Conservation (phyloP, 2,888 invertebrate species). For the Ophioninae sp. region DNA sequence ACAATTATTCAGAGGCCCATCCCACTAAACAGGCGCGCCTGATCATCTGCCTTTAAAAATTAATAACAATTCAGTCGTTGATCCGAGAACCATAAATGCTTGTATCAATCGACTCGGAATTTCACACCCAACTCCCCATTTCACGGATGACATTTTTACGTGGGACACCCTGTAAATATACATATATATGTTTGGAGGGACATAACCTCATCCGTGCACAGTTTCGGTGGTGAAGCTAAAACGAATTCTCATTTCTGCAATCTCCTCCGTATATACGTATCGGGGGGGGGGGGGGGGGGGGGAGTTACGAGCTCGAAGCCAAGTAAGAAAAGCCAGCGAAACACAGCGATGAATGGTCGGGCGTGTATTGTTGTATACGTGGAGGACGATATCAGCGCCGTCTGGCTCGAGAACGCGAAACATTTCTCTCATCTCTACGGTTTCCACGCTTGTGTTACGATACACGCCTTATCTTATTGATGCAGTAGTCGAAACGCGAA, state of each 20-base stretch:
- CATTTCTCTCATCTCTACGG: background rate
- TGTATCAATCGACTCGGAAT: no score
- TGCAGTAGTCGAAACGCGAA: background rate
- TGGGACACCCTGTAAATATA: no score
- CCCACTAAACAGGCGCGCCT: no score
- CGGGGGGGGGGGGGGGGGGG: slow-evolving; percentile 1
- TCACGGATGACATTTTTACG: no score
- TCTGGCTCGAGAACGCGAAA: background rate
- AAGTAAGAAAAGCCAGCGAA: slow-evolving; percentile 13
- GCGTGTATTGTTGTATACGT: background rate
- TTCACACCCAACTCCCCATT: no score
- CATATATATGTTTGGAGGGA: background rate
- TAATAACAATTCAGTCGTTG: no score
- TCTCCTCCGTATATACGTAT: background rate
- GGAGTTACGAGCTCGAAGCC: slow-evolving; percentile 9
- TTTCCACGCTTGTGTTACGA: background rate
- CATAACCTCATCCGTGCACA: background rate
- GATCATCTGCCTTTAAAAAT: no score
- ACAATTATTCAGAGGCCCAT: no score
- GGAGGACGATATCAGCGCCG: background rate
- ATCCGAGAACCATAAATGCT: no score
- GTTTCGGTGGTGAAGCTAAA: slow-evolving; percentile 4
- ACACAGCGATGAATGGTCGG: background rate
- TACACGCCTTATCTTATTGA: background rate
- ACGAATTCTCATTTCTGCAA: slow-evolving; percentile 29